Evolutionary conservation across 1,140 invertebrate species (phyloP).

Genomic region (Lycorma delicatula): DNA sequence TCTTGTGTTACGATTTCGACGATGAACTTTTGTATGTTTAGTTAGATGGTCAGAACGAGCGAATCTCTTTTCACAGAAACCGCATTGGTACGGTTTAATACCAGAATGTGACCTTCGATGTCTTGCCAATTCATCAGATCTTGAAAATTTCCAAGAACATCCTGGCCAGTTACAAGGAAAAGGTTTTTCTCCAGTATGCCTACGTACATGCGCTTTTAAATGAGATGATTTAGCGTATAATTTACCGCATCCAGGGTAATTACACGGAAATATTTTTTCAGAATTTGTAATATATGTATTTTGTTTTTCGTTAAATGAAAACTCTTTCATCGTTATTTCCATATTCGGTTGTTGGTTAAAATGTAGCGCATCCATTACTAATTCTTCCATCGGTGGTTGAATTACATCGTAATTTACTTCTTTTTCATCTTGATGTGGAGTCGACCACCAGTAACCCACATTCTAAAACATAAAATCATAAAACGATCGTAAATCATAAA

Average conservation of each 20-base stretch:
- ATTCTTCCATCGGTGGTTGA: no score
- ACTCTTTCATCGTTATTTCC: no score
- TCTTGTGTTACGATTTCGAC: constrained; percentile 14
- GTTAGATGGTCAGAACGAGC: constrained; percentile 82
- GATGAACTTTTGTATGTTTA: constrained; percentile 80
- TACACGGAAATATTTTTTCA: constrained; percentile 41
- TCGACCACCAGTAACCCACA: no score
- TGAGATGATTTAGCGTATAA: constrained; percentile 90
- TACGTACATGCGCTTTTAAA: constrained; percentile 83
- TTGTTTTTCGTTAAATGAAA: no score
- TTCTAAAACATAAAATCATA: no score
- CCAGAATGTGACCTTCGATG: constrained; percentile 53
- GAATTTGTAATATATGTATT: no score
- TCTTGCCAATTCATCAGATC: constrained; percentile 78
- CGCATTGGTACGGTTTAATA: constrained; percentile 77
- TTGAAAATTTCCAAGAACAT: constrained; percentile 89
- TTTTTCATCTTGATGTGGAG: no score
- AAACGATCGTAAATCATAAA: no score
- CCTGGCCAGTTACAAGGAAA: constrained; percentile 82
- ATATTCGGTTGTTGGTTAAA: no score
- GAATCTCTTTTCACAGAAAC: constrained; percentile 75
- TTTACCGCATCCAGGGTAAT: constrained; percentile 41
- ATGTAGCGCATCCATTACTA: no score
- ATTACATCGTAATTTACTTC: no score
- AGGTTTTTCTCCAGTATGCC: constrained; percentile 92